Percentiles rank a stretch among this genome's conserved stretches.
These are phyloP conservation scores for Petrocephalus schoutedeni DNA, from an alignment of 2,797 vertebrate species.

Conservation along the genomic window DNA sequence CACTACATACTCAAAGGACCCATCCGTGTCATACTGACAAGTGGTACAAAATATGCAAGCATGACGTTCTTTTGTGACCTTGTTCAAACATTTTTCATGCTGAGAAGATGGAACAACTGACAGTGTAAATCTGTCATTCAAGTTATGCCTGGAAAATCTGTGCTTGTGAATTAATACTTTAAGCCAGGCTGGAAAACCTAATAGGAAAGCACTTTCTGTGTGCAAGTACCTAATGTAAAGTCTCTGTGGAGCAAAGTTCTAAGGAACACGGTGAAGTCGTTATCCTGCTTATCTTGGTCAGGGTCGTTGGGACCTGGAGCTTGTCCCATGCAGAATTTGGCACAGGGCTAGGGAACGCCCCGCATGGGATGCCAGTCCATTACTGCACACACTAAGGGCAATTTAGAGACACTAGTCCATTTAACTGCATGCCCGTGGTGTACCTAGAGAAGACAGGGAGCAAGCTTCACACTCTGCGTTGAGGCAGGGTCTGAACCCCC, in stretches of 20 bases:
- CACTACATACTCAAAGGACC: not conserved
- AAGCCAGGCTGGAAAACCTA: not conserved
- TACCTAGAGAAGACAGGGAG: not conserved
- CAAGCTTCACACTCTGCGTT: not conserved
- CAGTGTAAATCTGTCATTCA: not conserved
- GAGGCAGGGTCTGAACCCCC: not conserved
- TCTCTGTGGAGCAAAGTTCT: not conserved
- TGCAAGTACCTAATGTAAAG: not conserved
- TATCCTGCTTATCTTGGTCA: not conserved
- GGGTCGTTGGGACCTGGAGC: not conserved
- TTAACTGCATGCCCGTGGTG: not conserved
- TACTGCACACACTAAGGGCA: not conserved
- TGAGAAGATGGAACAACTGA: not conserved
- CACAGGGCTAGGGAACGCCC: no score
- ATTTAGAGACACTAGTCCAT: not conserved
- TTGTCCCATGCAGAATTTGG: not conserved
- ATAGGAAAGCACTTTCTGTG: not conserved
- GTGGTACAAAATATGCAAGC: conserved; percentile 3
- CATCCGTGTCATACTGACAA: conserved; percentile 2
- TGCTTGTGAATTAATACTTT: not conserved
- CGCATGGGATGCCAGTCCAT: not conserved
- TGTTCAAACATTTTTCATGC: conserved; percentile 3
- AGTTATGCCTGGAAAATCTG: not conserved
- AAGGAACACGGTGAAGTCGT: not conserved
- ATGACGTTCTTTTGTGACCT: conserved; percentile 1